A percentile compares a stretch with the other conserved stretches of the same genome.
These are phyloP conservation scores for Schizaphis graminum DNA, from an alignment of 2,888 invertebrate species.

Conservation along the genomic window DNA sequence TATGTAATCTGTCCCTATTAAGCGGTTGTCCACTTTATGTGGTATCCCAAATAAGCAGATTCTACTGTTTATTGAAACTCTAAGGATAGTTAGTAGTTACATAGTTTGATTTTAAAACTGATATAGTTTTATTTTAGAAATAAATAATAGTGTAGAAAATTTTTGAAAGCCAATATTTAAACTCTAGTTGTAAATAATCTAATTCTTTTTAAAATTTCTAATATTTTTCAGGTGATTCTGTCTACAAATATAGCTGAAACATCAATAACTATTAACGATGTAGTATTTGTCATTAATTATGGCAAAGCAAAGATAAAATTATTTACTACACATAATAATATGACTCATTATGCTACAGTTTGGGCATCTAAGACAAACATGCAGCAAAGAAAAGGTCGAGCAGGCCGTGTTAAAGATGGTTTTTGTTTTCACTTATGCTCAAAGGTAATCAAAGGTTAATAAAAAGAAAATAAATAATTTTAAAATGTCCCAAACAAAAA, in stretches of 20 bases:
- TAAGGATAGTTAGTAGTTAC: background rate
- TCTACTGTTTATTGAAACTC: background rate
- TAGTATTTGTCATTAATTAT: conserved; percentile 96
- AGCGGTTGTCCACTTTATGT: too few species aligned
- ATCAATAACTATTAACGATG: conserved; percentile 97
- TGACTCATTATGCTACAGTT: conserved; percentile 97
- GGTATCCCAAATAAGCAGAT: too few species aligned
- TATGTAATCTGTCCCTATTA: too few species aligned
- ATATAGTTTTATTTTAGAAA: background rate
- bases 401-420: conserved; percentile 94
- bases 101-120: background rate
- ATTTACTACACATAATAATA: conserved; percentile 98
- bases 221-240: conserved; percentile 82
- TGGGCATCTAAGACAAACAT: conserved; percentile 96
- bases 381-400: conserved; percentile 94
- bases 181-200: background rate
- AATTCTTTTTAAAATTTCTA: background rate
- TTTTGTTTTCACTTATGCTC: conserved; percentile 95
- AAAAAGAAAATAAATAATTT: background rate
- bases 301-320: conserved; percentile 98
- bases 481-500: too few species aligned
- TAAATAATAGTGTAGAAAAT: background rate
- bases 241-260: conserved; percentile 99
- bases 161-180: background rate
- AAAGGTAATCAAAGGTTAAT: conserved; percentile 69